Conservation (phyloP, 2,113 vertebrate species). For the Lates calcarifer region DNA sequence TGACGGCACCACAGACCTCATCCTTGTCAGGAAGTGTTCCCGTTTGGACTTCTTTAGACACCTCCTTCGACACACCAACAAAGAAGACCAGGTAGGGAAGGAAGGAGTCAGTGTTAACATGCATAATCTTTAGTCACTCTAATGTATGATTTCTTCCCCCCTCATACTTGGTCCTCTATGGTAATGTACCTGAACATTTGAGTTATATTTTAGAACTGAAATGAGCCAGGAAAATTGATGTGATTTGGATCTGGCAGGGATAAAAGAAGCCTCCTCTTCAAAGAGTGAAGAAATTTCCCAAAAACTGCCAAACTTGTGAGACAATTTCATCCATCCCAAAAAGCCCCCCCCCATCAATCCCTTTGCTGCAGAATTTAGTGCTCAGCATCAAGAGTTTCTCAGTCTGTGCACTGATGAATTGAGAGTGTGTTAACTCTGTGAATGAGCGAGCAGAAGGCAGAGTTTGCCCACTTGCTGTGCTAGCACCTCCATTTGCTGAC, state of each 20-base stretch:
- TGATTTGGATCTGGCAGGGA: constrained; percentile 2
- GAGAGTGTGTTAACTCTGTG: constrained; percentile 46
- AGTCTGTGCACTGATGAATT: constrained; percentile 45
- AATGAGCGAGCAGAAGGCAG: no score
- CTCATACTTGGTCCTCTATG: neutral
- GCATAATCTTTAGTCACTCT: neutral
- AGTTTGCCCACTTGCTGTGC: constrained; percentile 71
- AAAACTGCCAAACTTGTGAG: neutral
- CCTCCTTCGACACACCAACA: constrained; percentile 92
- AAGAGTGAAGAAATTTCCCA: neutral
- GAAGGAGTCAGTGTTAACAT: neutral
- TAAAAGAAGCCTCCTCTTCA: neutral
- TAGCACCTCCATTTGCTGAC: constrained; percentile 75
- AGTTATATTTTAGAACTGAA: constrained; percentile 1
- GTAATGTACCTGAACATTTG: neutral
- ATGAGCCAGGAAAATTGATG: neutral
- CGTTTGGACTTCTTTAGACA: constrained; percentile 91
- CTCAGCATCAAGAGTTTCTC: constrained; percentile 35
- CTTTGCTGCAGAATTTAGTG: constrained; percentile 16
- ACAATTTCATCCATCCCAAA: neutral
- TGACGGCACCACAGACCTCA: constrained; percentile 93
- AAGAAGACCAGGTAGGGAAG: constrained; percentile 87
- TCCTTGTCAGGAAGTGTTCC: constrained; percentile 94
- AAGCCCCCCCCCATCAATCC: constrained; percentile 28
- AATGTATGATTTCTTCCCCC: no score